Base-by-base conservation (phyloP, 2,888 invertebrate genomes). In the Ctenicera cuprea region DNA sequence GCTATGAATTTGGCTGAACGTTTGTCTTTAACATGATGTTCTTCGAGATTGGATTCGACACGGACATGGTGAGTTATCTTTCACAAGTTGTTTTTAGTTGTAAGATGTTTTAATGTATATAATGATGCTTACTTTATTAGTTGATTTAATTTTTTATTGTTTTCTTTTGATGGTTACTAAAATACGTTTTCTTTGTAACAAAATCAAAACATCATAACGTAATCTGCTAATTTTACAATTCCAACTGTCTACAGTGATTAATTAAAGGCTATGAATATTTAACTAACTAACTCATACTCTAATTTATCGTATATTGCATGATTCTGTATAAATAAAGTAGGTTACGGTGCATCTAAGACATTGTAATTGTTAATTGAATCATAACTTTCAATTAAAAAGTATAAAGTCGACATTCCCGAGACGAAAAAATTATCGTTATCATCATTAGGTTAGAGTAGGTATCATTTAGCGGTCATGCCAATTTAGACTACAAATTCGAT, bases 31-130 rank as follows among this genome's bases (percentile, higher is more conserved):
- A 59, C 61, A 59, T 63, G 48, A 63, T 67, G 71, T 72, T 69
- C 59, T 65, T 71, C 73, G 67, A 71, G 76, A 81, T 78, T 74
- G 76, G 75, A 79, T 81, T 80, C 76, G 81, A 80, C 81, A 80
- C 75, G 78, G 78, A 79, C 79, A 80, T 71, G 79, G 67, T 64
- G 77, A 70, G 75, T 78, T 80, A 78, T 78, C 75, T 79, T 63
- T 63, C 72, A 75, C 76, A 76, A 75, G 74, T 64, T 79, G 59
- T 77, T 77, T 65, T 41, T 67, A 70, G n/a, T n/a, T n/a, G n/a
- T n/a, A n/a, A n/a, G 63, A 48, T 57, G 66, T 69, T 74, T 71
- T 72, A 74, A 71, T 76, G 52, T 62, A 65, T 20, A 63, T 73
- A 76, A 75, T 75, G 71, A 74, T 63, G 68, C 38, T 62, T 66